These are phyloP conservation scores for Ophion ventricosus DNA, from an alignment of 2,888 invertebrate species.

Conservation along the genomic window DNA sequence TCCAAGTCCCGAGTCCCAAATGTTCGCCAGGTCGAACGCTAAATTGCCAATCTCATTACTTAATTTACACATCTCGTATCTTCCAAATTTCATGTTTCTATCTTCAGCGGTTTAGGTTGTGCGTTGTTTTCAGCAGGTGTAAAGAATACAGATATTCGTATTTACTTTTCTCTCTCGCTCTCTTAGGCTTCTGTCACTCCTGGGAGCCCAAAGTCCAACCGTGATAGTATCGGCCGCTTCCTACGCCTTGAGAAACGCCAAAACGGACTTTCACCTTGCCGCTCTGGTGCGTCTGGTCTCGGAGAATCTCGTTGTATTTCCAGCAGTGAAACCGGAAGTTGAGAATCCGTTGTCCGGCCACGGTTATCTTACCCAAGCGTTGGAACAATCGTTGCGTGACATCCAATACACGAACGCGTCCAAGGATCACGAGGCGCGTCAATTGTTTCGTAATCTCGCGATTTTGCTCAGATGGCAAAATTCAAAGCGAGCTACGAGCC, in stretches of 20 bases:
- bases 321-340: constrained; percentile 75
- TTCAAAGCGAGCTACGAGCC: constrained; percentile 81
- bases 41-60: too few relatives aligned
- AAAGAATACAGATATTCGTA: too few relatives aligned
- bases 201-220: constrained; percentile 86
- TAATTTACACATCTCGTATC: too few relatives aligned
- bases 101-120: too few relatives aligned
- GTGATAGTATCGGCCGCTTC: constrained; percentile 87
- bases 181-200: constrained; percentile 82
- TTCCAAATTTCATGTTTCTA: too few relatives aligned
- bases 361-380: constrained; percentile 78
- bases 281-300: constrained; percentile 87
- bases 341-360: constrained; percentile 75
- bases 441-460: constrained; percentile 84
- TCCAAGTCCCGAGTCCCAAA: too few relatives aligned
- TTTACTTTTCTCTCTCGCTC: neutral
- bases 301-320: constrained; percentile 83
- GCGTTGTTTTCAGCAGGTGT: too few relatives aligned
- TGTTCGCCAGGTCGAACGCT: too few relatives aligned
- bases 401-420: constrained; percentile 73
- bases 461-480: constrained; percentile 87
- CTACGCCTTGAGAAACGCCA: constrained; percentile 86
- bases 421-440: constrained; percentile 80
- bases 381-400: constrained; percentile 80
- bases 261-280: constrained; percentile 86